Evolutionary conservation across 2,797 vertebrate genomes (phyloP).

Genomic region (Uromys caudimaculatus): DNA sequence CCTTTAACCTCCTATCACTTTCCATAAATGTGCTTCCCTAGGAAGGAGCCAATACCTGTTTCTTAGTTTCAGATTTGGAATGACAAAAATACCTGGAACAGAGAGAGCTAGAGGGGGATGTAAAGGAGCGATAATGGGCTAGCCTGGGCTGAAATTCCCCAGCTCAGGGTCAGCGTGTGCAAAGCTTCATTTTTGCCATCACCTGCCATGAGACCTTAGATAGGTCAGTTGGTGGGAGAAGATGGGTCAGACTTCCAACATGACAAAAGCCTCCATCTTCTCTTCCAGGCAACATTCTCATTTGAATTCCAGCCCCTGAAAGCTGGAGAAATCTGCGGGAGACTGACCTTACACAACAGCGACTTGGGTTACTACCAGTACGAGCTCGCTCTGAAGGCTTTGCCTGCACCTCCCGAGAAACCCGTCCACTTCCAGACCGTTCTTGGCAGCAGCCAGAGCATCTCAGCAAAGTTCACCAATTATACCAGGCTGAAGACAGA

Average conservation of each 20-base stretch:
- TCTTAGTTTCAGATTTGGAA: constrained; percentile 7
- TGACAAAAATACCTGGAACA: neutral
- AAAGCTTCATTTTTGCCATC: neutral
- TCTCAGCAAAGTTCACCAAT: constrained; percentile 90
- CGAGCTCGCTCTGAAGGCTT: constrained; percentile 90
- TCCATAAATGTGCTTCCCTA: neutral
- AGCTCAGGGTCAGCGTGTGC: neutral
- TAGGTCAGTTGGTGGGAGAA: neutral
- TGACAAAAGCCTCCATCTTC: neutral
- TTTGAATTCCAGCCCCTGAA: constrained; percentile 93
- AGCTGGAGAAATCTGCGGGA: constrained; percentile 86
- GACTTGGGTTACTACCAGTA: constrained; percentile 92
- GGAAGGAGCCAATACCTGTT: neutral
- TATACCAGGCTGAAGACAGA: constrained; percentile 89
- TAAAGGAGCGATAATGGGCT: neutral
- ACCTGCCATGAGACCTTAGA: neutral
- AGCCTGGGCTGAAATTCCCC: neutral
- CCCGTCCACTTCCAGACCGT: constrained; percentile 88
- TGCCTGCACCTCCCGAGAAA: constrained; percentile 87
- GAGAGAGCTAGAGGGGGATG: neutral
- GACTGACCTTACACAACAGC: constrained; percentile 87
- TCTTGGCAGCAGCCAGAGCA: constrained; percentile 89
- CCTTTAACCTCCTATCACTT: neutral
- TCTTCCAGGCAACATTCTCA: constrained; percentile 87
- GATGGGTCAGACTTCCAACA: neutral